A percentile compares a stretch with the other conserved stretches of the same genome.
Conservation (phyloP, 2,113 vertebrate species). For the Diadophis punctatus region DNA sequence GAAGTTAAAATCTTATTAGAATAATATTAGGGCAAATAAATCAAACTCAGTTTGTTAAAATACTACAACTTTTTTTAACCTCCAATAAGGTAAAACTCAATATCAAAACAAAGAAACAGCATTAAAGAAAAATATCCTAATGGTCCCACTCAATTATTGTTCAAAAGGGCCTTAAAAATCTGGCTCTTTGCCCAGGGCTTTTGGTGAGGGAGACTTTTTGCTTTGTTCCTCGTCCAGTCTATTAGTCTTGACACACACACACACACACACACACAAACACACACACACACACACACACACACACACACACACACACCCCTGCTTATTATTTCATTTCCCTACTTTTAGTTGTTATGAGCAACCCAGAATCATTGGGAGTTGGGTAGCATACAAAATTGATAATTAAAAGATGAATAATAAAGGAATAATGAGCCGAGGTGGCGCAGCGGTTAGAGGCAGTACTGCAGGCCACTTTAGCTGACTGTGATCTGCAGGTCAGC, state of each 20-base stretch:
- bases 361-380: neutral
- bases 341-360: neutral
- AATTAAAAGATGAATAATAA: neutral
- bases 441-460: too few relatives aligned
- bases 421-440: too few relatives aligned
- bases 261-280: too few relatives aligned
- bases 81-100: neutral
- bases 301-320: too few relatives aligned
- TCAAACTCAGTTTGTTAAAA: neutral
- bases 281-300: too few relatives aligned
- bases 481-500: too few relatives aligned
- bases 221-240: neutral
- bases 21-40: neutral
- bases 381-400: neutral
- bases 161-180: neutral
- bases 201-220: neutral
- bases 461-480: too few relatives aligned
- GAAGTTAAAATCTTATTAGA: neutral
- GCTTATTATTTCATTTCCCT: neutral
- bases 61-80: neutral
- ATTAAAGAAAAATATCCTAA: neutral
- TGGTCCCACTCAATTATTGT: neutral
- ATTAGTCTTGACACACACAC: neutral
- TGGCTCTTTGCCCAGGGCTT: neutral
- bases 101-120: neutral